Percentiles rank a stretch among this genome's conserved stretches.
phyloP scores from a whole-genome alignment of 2,888 invertebrate species.

The Sthenelais limicola region DNA sequence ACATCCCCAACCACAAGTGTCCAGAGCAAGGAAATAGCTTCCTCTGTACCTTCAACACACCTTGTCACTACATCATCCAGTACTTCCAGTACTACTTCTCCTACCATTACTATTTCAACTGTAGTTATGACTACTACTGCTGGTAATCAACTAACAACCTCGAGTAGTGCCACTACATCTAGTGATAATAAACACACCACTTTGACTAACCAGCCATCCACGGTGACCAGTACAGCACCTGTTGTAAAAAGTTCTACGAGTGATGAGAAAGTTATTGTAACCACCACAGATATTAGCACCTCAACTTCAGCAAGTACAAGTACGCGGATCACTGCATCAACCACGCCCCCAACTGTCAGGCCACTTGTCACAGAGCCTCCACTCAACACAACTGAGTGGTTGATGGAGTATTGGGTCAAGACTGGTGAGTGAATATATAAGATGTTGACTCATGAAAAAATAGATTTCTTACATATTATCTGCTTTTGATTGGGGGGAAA shows the following conservation, averaged over 20 bases:
- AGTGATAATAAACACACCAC: neutral
- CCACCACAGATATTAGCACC: no score
- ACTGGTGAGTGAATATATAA: slow-evolving; percentile 42
- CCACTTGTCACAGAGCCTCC: slow-evolving; percentile 18
- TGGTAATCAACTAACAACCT: neutral
- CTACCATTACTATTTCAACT: neutral
- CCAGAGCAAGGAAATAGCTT: no score
- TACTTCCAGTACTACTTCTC: no score
- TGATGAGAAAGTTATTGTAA: no score
- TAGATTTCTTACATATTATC: neutral
- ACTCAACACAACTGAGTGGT: slow-evolving; percentile 43
- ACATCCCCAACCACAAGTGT: no score
- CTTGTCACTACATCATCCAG: no score
- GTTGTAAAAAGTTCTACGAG: no score
- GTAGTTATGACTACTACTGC: slow-evolving; percentile 13
- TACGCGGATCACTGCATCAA: neutral
- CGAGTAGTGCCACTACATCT: slow-evolving; percentile 1
- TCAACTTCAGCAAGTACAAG: neutral
- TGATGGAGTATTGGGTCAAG: slow-evolving; percentile 40
- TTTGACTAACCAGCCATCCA: slow-evolving; percentile 13
- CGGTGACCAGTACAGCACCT: neutral
- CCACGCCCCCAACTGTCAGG: neutral
- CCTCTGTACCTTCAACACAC: no score
- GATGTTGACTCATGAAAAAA: neutral
- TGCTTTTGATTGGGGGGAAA: no score